These are phyloP conservation scores for Aurelia sp. DNA, from an alignment of 30 jellyfish, hydroid and myxozoan species.

Conservation along the genomic window DNA sequence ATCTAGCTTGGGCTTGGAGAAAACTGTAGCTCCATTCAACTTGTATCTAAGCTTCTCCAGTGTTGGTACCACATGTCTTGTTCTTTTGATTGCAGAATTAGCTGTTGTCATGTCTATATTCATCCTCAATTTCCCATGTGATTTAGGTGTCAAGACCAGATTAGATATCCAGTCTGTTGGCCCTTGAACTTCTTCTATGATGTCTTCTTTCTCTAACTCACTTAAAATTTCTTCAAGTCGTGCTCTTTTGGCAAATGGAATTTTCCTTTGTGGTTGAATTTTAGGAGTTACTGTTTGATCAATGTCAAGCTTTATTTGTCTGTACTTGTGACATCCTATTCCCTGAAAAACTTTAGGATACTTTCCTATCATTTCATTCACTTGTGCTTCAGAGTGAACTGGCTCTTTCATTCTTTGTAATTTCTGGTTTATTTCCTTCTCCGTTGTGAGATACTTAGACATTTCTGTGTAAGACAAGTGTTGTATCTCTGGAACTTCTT, in stretches of 20 bases:
- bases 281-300: too few relatives aligned
- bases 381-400: too few relatives aligned
- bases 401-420: background rate
- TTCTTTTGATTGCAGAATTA: constrained; percentile 57
- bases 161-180: too few relatives aligned
- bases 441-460: constrained; percentile 13
- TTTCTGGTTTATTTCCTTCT: constrained; percentile 11
- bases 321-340: too few relatives aligned
- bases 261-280: too few relatives aligned
- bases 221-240: background rate
- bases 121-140: too few relatives aligned
- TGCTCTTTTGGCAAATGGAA: background rate
- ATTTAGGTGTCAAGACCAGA: too few relatives aligned
- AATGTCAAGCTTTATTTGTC: too few relatives aligned
- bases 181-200: constrained; percentile 30
- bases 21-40: constrained; percentile 39
- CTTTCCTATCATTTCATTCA: too few relatives aligned
- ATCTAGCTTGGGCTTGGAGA: constrained; percentile 44
- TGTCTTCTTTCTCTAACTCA: constrained; percentile 2
- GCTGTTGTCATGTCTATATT: too few relatives aligned
- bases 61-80: constrained; percentile 61
- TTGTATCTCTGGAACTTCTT: constrained; percentile 22
- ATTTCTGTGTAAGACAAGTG: too few relatives aligned
- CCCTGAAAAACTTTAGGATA: too few relatives aligned
- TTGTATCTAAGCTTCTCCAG: constrained; percentile 50